phyloP scores from a whole-genome alignment of 1,140 invertebrate genomes.

The Halictus rubicundus region DNA sequence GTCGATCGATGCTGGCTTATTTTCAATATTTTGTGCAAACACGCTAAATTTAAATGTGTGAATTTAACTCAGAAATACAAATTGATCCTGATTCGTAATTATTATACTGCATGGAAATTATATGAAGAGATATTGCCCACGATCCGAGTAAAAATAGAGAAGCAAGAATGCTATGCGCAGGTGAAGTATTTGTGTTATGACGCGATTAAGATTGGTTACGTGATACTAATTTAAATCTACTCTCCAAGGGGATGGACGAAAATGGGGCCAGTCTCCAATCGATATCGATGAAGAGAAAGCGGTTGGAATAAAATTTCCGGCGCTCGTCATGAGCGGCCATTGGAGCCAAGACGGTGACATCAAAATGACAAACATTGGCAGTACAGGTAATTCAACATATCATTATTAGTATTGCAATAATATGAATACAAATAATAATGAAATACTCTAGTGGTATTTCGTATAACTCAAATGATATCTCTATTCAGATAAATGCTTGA shows the following conservation, averaged over 20 bases:
- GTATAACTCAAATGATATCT: too few relatives aligned
- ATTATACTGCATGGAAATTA: too few relatives aligned
- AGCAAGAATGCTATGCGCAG: constrained; percentile 33
- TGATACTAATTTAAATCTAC: background rate
- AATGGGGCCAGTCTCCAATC: constrained; percentile 50
- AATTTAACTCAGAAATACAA: too few relatives aligned
- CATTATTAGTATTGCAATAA: background rate
- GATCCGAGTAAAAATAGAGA: too few relatives aligned
- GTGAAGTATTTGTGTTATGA: background rate
- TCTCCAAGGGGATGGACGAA: constrained; percentile 36
- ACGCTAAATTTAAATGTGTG: too few relatives aligned
- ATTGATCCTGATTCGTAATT: too few relatives aligned
- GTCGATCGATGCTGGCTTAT: too few relatives aligned
- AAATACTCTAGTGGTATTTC: too few relatives aligned
- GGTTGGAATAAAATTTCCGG: constrained; percentile 28
- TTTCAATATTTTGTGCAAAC: too few relatives aligned
- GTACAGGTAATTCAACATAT: constrained; percentile 16
- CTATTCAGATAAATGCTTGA: too few relatives aligned
- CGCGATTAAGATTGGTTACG: background rate
- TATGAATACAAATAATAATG: too few relatives aligned
- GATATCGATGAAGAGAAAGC: constrained; percentile 35
- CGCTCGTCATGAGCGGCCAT: constrained; percentile 49
- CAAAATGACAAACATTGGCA: constrained; percentile 42
- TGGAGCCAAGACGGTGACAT: constrained; percentile 42
- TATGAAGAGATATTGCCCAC: too few relatives aligned